Conservation (phyloP, 2,888 invertebrate genomes). For the Cordylochernes scorpioides region DNA sequence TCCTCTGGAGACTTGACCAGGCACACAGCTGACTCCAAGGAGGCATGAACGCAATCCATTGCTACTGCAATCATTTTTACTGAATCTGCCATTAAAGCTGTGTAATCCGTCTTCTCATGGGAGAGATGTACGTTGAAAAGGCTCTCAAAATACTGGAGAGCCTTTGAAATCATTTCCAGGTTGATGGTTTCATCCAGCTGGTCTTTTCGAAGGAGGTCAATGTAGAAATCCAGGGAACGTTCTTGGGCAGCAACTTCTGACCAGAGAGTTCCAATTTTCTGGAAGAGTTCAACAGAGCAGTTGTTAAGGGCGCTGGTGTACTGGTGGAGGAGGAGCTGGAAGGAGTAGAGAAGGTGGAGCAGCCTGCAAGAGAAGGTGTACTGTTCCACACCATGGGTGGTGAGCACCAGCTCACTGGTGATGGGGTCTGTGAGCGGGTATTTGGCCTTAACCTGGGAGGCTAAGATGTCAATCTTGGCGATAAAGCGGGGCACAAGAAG, state of each 20-base stretch:
- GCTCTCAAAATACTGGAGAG: constrained; percentile 16
- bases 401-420: constrained; percentile 30
- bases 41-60: constrained; percentile 41
- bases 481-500: constrained; percentile 55
- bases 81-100: constrained; percentile 36
- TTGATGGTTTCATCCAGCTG: constrained; percentile 25
- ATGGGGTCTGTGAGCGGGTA: constrained; percentile 21
- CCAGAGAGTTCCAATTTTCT: constrained; percentile 55
- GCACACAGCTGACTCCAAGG: too few relatives aligned
- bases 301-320: constrained; percentile 38
- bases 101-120: constrained; percentile 29
- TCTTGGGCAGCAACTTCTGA: constrained; percentile 81
- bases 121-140: constrained; percentile 43
- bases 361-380: constrained; percentile 32
- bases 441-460: constrained; percentile 42
- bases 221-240: constrained; percentile 56
- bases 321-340: constrained; percentile 24
- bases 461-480: constrained; percentile 34
- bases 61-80: constrained; percentile 37
- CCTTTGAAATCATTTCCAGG: not conserved
- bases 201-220: constrained; percentile 63
- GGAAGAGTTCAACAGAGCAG: constrained; percentile 50
- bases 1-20: not conserved
- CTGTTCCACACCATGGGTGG: constrained; percentile 64
- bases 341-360: constrained; percentile 23